These are phyloP conservation scores for Leptinotarsa peninsularis DNA, from an alignment of 2,888 invertebrate species.

Conservation along the genomic window DNA sequence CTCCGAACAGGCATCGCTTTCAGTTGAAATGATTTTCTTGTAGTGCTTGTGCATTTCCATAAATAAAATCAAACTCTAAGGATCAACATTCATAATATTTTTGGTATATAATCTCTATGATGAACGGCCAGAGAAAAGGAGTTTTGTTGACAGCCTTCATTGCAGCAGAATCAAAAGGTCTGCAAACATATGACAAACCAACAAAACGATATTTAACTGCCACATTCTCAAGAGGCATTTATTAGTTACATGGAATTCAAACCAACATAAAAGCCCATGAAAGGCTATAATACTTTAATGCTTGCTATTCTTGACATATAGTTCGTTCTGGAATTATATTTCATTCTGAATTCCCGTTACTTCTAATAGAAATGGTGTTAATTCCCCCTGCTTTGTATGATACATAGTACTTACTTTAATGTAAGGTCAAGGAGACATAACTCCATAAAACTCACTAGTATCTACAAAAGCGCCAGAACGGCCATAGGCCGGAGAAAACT, in stretches of 20 bases:
- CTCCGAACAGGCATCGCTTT: too few species aligned
- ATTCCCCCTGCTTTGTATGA: not conserved
- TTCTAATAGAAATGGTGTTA: not conserved
- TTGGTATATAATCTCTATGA: too few species aligned
- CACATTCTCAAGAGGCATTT: not conserved
- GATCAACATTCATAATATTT: too few species aligned
- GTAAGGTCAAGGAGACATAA: not conserved
- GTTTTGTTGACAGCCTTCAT: too few species aligned
- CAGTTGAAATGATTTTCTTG: too few species aligned
- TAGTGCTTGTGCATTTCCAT: too few species aligned
- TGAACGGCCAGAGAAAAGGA: too few species aligned
- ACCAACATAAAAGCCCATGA: not conserved
- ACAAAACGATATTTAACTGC: not conserved
- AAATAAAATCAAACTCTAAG: too few species aligned
- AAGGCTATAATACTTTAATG: conserved; percentile 14
- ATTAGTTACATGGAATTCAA: conserved; percentile 10
- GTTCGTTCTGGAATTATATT: not conserved
- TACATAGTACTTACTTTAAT: not conserved
- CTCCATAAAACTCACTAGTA: too few species aligned
- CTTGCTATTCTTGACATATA: not conserved
- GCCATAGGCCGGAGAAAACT: too few species aligned
- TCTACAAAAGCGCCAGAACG: too few species aligned
- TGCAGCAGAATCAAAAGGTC: not conserved
- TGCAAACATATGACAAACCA: not conserved
- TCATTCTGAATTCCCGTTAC: conserved; percentile 8